Evolutionary conservation across 2,888 invertebrate genomes (phyloP), one percentile per base, ranked within the genome.

Genomic region (Macrophya alboannulata): DNA sequence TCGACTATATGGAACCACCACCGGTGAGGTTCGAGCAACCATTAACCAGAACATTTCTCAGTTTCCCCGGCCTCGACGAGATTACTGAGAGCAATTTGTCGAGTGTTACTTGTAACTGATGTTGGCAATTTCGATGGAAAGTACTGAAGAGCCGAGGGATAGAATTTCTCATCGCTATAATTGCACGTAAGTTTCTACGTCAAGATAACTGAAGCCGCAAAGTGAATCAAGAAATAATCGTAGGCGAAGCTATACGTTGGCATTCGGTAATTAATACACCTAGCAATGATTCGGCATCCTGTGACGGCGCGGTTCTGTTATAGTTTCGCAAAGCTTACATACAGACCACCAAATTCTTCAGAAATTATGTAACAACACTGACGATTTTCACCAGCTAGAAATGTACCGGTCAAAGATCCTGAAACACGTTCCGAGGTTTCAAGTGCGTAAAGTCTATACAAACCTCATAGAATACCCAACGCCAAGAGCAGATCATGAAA

Each of bases 11-110:
- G 45, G 45, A 45, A 17, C 43, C 31, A 25, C 51, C n/a, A 43
- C 25, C n/a, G 15, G 55, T 37, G 37, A 55, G 77, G n/a, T 77
- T 31, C 55, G 48, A 31, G 31, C n/a, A 51, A 55, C 31, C 77
- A 51, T 77, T 77, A 77, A 17, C 25, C 77, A 2, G 55, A 15
- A 77, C 51, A 77, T 77, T 77, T 77, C 51, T 77, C 77, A 51
- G 21, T 55, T 77, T 77, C 77, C 37, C 48, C 51, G n/a, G 17
- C 51, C 37, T n/a, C 48, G 55, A 77, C 55, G 51, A 77, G 77
- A 51, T 77, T 77, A 55, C 55, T 8, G n/a, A 37, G 77, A 17
- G 55, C 37, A 51, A 77, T 77, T 77, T 51, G 31, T 51, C 77
- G 31, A 37, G 77, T 51, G 31, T 15, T 15, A 48, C 31, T 77